Evolutionary conservation across 2,888 invertebrate genomes (phyloP).

Genomic region (Empis stercorea): DNA sequence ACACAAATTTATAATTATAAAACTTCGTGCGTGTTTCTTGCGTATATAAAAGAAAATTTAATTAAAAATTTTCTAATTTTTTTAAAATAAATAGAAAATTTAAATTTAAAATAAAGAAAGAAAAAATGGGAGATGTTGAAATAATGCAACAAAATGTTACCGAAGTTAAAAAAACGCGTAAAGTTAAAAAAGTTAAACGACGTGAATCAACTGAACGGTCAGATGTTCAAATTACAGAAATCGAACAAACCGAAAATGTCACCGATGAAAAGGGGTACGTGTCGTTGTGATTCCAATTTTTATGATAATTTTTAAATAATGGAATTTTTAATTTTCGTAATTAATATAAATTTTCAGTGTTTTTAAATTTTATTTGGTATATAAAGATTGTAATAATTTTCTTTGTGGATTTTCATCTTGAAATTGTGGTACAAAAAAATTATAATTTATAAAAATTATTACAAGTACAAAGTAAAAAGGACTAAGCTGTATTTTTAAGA

Average conservation of each 20-base stretch:
- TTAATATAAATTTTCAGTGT: no score
- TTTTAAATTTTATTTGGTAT: constrained; percentile 4
- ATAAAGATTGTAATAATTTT: constrained; percentile 1
- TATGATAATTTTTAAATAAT: no score
- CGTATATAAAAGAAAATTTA: no score
- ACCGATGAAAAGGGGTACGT: constrained; percentile 71
- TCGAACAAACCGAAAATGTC: constrained; percentile 55
- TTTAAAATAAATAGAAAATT: no score
- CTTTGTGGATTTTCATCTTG: no score
- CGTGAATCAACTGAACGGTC: constrained; percentile 64
- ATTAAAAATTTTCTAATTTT: not conserved
- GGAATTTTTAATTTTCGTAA: no score
- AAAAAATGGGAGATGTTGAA: constrained; percentile 82
- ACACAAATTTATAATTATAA: not conserved
- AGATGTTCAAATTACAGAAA: constrained; percentile 72
- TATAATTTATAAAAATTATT: no score
- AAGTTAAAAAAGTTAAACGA: constrained; percentile 79
- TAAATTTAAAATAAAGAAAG: no score
- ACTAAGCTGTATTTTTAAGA: not conserved
- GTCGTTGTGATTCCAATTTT: constrained; percentile 40
- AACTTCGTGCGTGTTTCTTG: no score
- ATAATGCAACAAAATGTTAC: constrained; percentile 73
- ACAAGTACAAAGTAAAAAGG: no score
- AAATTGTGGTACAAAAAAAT: no score
- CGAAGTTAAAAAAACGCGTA: constrained; percentile 74